Evolutionary conservation across 2,797 vertebrate species (phyloP).

Genomic region (Sternotherus odoratus): DNA sequence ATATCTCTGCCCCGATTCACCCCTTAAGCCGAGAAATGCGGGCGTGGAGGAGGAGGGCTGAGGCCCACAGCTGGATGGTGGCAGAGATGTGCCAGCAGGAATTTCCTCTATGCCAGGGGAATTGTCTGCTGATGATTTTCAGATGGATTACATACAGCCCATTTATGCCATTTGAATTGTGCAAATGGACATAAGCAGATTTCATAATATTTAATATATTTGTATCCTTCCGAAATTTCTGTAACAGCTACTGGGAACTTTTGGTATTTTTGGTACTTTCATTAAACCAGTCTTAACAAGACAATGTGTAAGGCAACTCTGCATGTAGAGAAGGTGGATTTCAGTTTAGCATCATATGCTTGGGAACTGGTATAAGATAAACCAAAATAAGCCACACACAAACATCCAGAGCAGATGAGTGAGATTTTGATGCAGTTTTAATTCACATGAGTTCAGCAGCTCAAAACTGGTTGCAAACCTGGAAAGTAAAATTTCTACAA

Average conservation of each 20-base stretch:
- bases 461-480: background rate
- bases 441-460: background rate
- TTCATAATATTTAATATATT: background rate
- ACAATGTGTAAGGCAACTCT: background rate
- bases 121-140: background rate
- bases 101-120: too few species aligned
- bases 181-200: background rate
- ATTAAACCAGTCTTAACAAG: background rate
- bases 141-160: background rate
- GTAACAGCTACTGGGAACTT: background rate
- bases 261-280: background rate
- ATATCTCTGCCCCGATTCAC: rapidly evolving
- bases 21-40: background rate
- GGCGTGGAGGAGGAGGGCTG: rapidly evolving
- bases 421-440: background rate
- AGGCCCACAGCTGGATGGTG: background rate
- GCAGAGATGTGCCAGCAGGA: background rate
- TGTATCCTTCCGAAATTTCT: background rate
- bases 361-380: background rate
- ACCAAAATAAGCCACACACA: background rate
- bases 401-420: background rate
- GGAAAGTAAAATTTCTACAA: background rate
- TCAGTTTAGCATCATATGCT: background rate
- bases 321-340: background rate
- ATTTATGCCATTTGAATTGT: background rate